These are phyloP conservation scores for Oophaga pumilio DNA, from an alignment of 2,113 vertebrate species.

Conservation along the genomic window DNA sequence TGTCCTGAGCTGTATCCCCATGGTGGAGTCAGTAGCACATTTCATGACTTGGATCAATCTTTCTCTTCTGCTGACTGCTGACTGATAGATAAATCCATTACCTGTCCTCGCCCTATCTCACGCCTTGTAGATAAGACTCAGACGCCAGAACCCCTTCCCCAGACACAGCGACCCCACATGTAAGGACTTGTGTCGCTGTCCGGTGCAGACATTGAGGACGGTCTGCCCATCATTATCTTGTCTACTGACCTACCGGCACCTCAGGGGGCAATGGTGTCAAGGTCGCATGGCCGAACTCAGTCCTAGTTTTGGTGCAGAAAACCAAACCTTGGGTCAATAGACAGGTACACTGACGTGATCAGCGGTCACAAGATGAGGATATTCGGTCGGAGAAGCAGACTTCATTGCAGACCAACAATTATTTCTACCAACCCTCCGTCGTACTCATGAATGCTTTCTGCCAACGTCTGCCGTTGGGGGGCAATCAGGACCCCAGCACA, in stretches of 20 bases:
- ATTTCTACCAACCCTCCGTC: too few relatives aligned
- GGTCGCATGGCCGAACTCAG: constrained; percentile 9
- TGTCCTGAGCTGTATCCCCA: background rate
- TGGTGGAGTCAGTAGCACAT: background rate
- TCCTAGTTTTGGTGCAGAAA: background rate
- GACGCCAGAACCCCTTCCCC: constrained; percentile 20
- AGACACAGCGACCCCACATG: constrained; percentile 26
- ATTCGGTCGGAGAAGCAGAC: too few relatives aligned
- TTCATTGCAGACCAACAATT: too few relatives aligned
- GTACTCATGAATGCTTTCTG: too few relatives aligned
- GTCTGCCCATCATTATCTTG: constrained; percentile 15
- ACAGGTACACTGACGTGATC: too few relatives aligned
- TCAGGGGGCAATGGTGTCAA: constrained; percentile 1
- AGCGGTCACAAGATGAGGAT: too few relatives aligned
- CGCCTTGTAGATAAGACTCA: constrained; percentile 33
- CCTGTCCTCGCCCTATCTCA: constrained; percentile 5
- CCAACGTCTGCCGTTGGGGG: too few relatives aligned
- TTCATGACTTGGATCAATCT: background rate
- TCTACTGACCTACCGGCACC: background rate
- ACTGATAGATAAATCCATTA: background rate
- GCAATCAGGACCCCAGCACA: too few relatives aligned
- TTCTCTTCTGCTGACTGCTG: background rate
- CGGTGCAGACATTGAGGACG: background rate
- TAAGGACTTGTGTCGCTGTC: background rate
- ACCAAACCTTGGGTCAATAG: too few relatives aligned